Evolutionary conservation across 2,797 vertebrate species (phyloP).

Genomic region (Lindbergichthys nudifrons): DNA sequence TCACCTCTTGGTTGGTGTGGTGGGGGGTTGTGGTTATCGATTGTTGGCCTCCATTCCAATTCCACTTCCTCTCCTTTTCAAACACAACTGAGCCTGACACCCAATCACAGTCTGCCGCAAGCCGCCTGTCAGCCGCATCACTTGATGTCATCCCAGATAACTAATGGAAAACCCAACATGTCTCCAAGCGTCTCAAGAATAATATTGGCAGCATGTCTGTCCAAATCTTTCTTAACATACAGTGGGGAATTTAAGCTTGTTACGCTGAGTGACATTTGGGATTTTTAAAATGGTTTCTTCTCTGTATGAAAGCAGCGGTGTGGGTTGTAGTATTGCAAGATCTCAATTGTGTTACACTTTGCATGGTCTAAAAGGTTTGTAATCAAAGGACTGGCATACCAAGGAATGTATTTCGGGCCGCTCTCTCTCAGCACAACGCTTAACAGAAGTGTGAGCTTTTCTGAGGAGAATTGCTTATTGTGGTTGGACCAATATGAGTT

Average conservation of each 20-base stretch:
- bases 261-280: slow-evolving; percentile 38
- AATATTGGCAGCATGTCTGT: slow-evolving; percentile 43
- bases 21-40: slow-evolving; percentile 37
- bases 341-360: slow-evolving; percentile 32
- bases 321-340: slow-evolving; percentile 39
- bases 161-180: slow-evolving; percentile 43
- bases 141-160: slow-evolving; percentile 42
- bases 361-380: slow-evolving; percentile 30
- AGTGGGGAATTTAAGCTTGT: slow-evolving; percentile 40
- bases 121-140: slow-evolving; percentile 42
- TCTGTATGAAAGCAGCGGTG: slow-evolving; percentile 27
- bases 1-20: slow-evolving; percentile 34
- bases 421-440: neutral
- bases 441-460: slow-evolving; percentile 11
- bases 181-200: slow-evolving; percentile 7
- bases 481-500: neutral
- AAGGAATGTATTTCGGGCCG: neutral
- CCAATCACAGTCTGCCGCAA: slow-evolving; percentile 53
- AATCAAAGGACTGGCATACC: slow-evolving; percentile 37
- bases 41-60: slow-evolving; percentile 43
- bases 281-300: slow-evolving; percentile 36
- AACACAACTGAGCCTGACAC: slow-evolving; percentile 61
- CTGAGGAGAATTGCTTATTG: neutral
- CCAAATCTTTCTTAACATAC: slow-evolving; percentile 36
- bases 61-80: slow-evolving; percentile 52